phyloP scores from a whole-genome alignment of 2,888 invertebrate genomes.

The Trissolcus japonicus region DNA sequence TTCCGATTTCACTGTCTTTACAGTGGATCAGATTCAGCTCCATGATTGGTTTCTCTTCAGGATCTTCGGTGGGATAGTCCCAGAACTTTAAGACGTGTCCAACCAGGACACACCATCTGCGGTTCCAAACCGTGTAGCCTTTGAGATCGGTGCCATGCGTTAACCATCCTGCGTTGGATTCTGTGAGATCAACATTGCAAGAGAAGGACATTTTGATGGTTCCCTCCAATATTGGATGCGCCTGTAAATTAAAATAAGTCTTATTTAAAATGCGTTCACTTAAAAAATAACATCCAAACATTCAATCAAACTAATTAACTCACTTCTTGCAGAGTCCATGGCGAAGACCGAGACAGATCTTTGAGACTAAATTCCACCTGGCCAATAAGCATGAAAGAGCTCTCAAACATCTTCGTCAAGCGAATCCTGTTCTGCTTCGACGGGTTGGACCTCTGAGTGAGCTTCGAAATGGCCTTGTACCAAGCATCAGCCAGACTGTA shows the following conservation, averaged over 20 bases:
- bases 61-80: slow-evolving; percentile 77
- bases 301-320: slow-evolving; percentile 1
- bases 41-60: slow-evolving; percentile 65
- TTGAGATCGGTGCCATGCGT: slow-evolving; percentile 76
- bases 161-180: slow-evolving; percentile 76
- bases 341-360: slow-evolving; percentile 60
- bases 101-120: slow-evolving; percentile 78
- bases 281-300: slow-evolving; percentile 3
- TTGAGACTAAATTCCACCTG: slow-evolving; percentile 62
- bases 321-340: slow-evolving; percentile 29
- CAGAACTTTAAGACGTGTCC: slow-evolving; percentile 76
- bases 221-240: slow-evolving; percentile 63
- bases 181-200: slow-evolving; percentile 66
- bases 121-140: slow-evolving; percentile 77
- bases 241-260: slow-evolving; percentile 9
- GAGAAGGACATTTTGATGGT: slow-evolving; percentile 65
- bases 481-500: slow-evolving; percentile 46
- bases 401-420: slow-evolving; percentile 37
- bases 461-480: slow-evolving; percentile 50
- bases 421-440: slow-evolving; percentile 7
- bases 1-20: slow-evolving; percentile 66
- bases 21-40: slow-evolving; percentile 75
- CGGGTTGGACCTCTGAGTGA: slow-evolving; percentile 49
- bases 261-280: background rate
- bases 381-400: slow-evolving; percentile 66